A percentile compares a stretch with the other conserved stretches of the same genome.
Conservation (phyloP, 2,113 vertebrate genomes). For the Corythaeola cristata region DNA sequence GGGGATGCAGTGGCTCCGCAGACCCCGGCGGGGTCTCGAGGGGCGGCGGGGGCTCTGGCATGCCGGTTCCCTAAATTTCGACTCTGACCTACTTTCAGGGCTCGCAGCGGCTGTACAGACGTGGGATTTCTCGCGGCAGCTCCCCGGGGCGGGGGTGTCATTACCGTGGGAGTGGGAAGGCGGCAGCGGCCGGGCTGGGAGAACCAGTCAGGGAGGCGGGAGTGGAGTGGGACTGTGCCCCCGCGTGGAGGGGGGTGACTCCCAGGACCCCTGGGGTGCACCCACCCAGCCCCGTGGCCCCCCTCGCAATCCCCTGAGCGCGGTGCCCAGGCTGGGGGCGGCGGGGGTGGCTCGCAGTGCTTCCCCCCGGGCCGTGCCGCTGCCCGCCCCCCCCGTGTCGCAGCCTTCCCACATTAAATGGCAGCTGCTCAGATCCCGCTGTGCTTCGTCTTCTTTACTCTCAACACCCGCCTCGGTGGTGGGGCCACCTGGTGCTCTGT, state of each 20-base stretch:
- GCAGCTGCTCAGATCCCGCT: background rate
- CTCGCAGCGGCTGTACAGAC: background rate
- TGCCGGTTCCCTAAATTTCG: background rate
- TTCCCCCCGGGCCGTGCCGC: background rate
- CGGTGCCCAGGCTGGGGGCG: background rate
- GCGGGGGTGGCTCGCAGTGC: background rate
- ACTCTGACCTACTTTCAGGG: conserved; percentile 1
- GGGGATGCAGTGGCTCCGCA: background rate
- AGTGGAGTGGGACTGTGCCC: background rate
- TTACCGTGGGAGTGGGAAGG: conserved; percentile 38
- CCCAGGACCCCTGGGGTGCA: background rate
- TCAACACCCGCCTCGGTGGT: accelerated
- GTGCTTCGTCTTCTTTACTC: conserved; percentile 12
- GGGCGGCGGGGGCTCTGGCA: background rate
- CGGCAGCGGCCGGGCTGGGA: background rate
- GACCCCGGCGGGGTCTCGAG: background rate
- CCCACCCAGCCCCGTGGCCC: background rate
- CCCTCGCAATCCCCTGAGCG: accelerated
- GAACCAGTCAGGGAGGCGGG: conserved; percentile 34
- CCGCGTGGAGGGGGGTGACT: background rate
- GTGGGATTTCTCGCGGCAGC: background rate
- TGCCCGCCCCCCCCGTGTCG: accelerated
- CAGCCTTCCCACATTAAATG: conserved; percentile 31
- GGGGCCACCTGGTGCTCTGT: background rate
- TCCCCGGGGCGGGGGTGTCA: background rate